Base-by-base conservation (phyloP, 2,888 invertebrate genomes). In the Invenusta paracnida region DNA sequence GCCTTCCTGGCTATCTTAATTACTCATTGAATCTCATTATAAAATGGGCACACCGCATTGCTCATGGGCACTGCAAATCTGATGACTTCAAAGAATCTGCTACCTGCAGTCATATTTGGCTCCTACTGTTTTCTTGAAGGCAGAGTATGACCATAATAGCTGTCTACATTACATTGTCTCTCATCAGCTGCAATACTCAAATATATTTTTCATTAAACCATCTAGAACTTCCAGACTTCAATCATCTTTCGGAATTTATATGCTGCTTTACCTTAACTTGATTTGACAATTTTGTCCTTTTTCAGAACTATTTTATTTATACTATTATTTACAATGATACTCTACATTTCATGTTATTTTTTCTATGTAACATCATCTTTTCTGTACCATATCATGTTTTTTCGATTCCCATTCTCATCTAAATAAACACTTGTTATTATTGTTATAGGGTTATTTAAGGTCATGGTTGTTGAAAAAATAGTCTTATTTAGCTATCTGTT, bases 1-100 rank as follows among this genome's bases (percentile, higher is more conserved):
- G 73, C 73, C 73, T 73, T 73, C 5, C 17, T 73, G 73, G 27
- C 73, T 25, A 73, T 73, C 73, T 73, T 73, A 73, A 73, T 73
- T 25, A 73, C 73, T 73, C 73, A n/a, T 73, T 73, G 73, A 73
- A 73, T 73, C 73, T 73, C 27, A 73, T 73, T 73, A 73, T 73
- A 73, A 73, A 73, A 73, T 23, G 73, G 73, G 73, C 73, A 73
- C 73, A 73, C 73, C 73, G 73, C 73, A 73, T 73, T 23, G 73
- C 5, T 73, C 73, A 73, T 73, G 73, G 48, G 73, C 73, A 73
- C 73, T 73, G 73, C 27, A 23, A 73, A 73, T 73, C 11, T 25
- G 23, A 25, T 5, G 27, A 73, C 73, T 73, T 73, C 73, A 73
- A 73, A 73, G 73, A 73, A 73, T 73, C 73, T 73, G 17, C 73